phyloP scores from a whole-genome alignment of 2,113 vertebrate species.

The Gnathonemus echidnorhynchus region DNA sequence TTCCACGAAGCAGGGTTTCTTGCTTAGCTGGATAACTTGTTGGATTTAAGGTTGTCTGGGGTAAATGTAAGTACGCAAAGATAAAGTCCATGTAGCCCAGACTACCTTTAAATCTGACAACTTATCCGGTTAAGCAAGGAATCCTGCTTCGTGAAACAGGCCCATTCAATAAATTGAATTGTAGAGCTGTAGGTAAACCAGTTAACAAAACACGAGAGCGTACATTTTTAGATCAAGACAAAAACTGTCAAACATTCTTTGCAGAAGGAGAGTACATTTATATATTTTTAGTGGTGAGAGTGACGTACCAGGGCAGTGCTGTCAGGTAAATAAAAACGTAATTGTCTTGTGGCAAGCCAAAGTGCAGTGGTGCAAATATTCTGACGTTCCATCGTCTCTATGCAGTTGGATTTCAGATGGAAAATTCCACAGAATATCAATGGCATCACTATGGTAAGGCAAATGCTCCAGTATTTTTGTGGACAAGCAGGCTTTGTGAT shows the following conservation, averaged over 20 bases:
- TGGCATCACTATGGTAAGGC: conserved; percentile 10
- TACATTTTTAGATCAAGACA: not conserved
- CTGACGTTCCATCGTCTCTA: conserved; percentile 22
- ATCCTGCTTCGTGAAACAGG: too few relatives aligned
- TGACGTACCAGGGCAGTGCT: conserved; percentile 2
- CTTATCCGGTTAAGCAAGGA: too few relatives aligned
- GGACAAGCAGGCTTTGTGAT: conserved; percentile 24
- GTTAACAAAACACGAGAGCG: not conserved
- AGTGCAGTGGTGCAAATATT: conserved; percentile 41
- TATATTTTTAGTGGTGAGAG: not conserved
- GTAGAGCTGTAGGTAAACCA: not conserved
- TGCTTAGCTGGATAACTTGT: too few relatives aligned
- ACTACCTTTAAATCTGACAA: too few relatives aligned
- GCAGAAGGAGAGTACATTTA: not conserved
- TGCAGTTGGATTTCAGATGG: conserved; percentile 23
- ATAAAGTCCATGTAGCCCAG: too few relatives aligned
- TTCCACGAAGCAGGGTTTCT: too few relatives aligned
- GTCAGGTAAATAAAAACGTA: conserved; percentile 19
- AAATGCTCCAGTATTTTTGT: conserved; percentile 3
- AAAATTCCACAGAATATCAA: conserved; percentile 35
- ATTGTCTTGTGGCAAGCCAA: conserved; percentile 22
- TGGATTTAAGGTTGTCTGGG: too few relatives aligned
- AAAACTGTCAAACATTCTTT: not conserved
- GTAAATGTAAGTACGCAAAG: too few relatives aligned
- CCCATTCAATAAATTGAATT: not conserved